Percentiles rank a stretch among this genome's conserved stretches.
phyloP scores from a whole-genome alignment of 2,888 invertebrate species.

The Torymus aiolomorphi region DNA sequence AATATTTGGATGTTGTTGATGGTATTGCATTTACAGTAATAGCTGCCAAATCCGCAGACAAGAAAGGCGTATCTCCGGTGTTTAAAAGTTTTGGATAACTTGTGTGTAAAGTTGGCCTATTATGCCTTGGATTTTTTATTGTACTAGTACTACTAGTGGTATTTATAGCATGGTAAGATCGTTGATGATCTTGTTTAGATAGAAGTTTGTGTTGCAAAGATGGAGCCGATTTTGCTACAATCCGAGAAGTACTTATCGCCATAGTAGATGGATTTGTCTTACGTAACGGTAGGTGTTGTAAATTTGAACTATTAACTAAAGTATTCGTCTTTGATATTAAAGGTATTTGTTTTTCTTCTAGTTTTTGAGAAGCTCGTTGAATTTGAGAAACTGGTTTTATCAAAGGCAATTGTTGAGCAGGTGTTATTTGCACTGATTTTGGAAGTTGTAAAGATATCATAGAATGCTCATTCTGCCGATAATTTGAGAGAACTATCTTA shows the following conservation, averaged over 20 bases:
- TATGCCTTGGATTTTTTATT: slow-evolving; percentile 63
- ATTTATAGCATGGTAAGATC: slow-evolving; percentile 50
- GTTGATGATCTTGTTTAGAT: slow-evolving; percentile 70
- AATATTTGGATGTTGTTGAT: not conserved
- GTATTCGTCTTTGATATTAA: not conserved
- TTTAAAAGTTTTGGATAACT: not conserved
- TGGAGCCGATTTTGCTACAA: not conserved
- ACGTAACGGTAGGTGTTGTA: not conserved
- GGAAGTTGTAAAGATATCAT: slow-evolving; percentile 61
- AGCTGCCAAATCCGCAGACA: slow-evolving; percentile 16
- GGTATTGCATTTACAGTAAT: not conserved
- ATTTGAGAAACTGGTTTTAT: slow-evolving; percentile 5
- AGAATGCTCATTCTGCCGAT: slow-evolving; percentile 55
- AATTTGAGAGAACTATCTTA: slow-evolving; percentile 55
- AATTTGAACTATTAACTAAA: not conserved
- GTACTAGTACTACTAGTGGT: slow-evolving; percentile 34
- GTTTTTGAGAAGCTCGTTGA: not conserved
- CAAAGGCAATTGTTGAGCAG: not conserved
- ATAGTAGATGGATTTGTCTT: slow-evolving; percentile 16
- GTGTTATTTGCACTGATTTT: slow-evolving; percentile 61
- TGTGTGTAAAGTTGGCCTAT: not conserved
- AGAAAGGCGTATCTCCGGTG: not conserved
- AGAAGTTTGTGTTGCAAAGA: slow-evolving; percentile 71
- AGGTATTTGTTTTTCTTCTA: not conserved
- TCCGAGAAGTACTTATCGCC: not conserved